These are phyloP conservation scores for Drosophila prosaltans DNA, from an alignment of 1,140 invertebrate species.

Conservation along the genomic window DNA sequence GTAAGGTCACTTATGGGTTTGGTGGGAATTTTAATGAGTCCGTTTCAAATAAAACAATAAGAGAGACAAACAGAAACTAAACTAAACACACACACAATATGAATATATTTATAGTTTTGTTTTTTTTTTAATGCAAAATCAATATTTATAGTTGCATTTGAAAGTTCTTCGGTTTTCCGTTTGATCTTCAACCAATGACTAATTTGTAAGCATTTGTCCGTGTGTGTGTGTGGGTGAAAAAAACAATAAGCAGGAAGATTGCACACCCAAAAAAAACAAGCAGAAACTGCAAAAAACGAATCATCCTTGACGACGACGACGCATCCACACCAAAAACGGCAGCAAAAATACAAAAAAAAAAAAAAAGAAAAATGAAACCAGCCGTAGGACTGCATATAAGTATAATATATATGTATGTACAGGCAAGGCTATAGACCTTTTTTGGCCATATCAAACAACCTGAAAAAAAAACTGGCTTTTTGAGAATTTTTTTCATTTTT, in stretches of 20 bases:
- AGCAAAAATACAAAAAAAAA: constrained; percentile 25
- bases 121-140: constrained; percentile 24
- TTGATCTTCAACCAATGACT: background rate
- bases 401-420: constrained; percentile 3
- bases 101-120: background rate
- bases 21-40: constrained; percentile 11
- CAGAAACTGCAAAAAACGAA: constrained; percentile 50
- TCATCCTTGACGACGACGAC: constrained; percentile 70
- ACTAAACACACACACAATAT: too few relatives aligned
- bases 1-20: constrained; percentile 21
- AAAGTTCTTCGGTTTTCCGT: background rate
- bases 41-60: background rate
- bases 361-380: constrained; percentile 47
- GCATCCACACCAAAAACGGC: constrained; percentile 77
- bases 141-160: constrained; percentile 36
- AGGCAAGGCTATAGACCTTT: constrained; percentile 76
- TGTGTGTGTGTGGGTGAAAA: background rate
- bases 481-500: constrained; percentile 61
- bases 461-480: constrained; percentile 36
- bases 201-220: constrained; percentile 3
- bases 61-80: too few relatives aligned
- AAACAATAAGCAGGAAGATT: constrained; percentile 34
- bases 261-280: constrained; percentile 30
- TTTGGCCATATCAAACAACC: constrained; percentile 68
- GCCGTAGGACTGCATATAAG: constrained; percentile 69